A percentile compares a stretch with the other conserved stretches of the same genome.
These are phyloP conservation scores for Astyanax mexicanus DNA, from an alignment of 2,797 vertebrate genomes.

Conservation along the genomic window DNA sequence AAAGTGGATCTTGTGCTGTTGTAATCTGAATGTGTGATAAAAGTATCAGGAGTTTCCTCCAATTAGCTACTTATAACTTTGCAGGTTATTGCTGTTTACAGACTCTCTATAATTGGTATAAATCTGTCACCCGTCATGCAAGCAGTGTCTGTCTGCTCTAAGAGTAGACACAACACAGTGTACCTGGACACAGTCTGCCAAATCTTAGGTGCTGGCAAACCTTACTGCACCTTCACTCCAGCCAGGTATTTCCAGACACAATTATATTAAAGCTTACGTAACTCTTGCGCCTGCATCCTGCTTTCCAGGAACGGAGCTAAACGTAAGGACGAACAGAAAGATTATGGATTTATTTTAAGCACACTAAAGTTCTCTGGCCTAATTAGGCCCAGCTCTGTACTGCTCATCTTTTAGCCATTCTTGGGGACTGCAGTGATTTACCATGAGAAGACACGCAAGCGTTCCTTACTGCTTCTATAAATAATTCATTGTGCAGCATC, in stretches of 20 bases:
- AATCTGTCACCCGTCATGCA: no score
- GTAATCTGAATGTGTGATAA: no score
- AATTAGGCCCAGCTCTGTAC: constrained; percentile 7
- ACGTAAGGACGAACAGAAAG: constrained; percentile 22
- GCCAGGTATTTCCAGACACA: constrained; percentile 40
- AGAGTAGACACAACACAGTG: no score
- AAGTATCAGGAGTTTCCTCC: no score
- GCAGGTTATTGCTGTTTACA: no score
- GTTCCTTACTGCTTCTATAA: not conserved
- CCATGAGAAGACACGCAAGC: constrained; percentile 11
- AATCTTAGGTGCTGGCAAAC: constrained; percentile 34
- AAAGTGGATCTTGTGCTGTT: no score
- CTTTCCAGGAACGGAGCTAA: constrained; percentile 44
- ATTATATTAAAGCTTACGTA: constrained; percentile 22
- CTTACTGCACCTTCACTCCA: constrained; percentile 5
- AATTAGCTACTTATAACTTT: no score
- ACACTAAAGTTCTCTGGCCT: constrained; percentile 1
- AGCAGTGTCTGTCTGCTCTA: no score
- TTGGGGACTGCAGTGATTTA: not conserved
- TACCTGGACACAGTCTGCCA: no score
- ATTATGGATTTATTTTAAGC: constrained; percentile 32
- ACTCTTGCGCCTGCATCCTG: constrained; percentile 6
- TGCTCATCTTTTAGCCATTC: constrained; percentile 12
- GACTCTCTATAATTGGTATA: no score
- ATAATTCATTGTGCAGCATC: constrained; percentile 12